Conservation (phyloP, 2,113 vertebrate species). For the Melanotaenia duboulayi region DNA sequence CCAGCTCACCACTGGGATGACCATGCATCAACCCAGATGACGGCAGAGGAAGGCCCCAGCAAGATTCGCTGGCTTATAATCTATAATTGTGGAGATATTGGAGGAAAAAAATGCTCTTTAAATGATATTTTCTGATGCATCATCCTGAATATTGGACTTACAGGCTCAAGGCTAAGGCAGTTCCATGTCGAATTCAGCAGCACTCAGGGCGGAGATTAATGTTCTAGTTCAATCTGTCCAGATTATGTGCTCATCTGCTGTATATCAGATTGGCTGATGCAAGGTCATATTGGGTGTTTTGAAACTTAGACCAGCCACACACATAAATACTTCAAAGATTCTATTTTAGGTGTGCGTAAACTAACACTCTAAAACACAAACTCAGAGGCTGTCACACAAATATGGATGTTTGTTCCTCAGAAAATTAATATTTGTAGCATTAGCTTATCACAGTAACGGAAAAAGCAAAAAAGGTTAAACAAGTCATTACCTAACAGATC, state of each 20-base stretch:
- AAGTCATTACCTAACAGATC: conserved; percentile 20
- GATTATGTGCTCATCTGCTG: conserved; percentile 63
- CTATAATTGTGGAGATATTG: not conserved
- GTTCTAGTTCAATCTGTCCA: conserved; percentile 46
- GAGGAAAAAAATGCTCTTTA: not conserved
- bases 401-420: not conserved
- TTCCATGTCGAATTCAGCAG: conserved; percentile 10
- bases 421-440: conserved; percentile 29
- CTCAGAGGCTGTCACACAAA: not conserved
- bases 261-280: conserved; percentile 46
- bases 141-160: not conserved
- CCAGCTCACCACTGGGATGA: no score
- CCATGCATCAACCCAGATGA: no score
- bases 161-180: not conserved
- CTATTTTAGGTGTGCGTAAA: not conserved
- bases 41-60: no score
- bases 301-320: conserved; percentile 18
- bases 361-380: not conserved
- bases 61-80: not conserved
- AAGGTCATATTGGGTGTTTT: conserved; percentile 44
- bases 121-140: not conserved
- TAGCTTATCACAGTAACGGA: conserved; percentile 8
- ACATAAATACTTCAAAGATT: not conserved
- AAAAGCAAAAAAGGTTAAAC: conserved; percentile 31
- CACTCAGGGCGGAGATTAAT: conserved; percentile 53